Conservation (phyloP, 2,113 vertebrate genomes). For the Balaeniceps rex region DNA sequence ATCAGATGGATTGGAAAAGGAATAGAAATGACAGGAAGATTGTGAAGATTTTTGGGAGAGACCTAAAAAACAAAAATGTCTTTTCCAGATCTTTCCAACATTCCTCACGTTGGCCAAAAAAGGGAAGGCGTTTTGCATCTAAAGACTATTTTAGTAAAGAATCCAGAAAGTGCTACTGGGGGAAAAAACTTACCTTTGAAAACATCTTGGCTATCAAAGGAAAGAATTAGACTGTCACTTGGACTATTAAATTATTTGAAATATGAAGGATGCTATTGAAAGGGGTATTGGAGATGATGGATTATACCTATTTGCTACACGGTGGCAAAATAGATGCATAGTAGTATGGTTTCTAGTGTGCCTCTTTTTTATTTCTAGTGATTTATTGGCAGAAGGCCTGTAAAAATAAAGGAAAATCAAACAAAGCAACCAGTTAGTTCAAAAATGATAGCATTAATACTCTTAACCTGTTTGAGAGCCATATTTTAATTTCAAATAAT, state of each 20-base stretch:
- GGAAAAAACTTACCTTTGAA: slow-evolving; percentile 29
- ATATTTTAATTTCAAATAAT: slow-evolving; percentile 38
- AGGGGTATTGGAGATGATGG: slow-evolving; percentile 60
- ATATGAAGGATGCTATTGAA: slow-evolving; percentile 49
- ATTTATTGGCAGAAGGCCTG: slow-evolving; percentile 46
- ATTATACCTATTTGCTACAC: slow-evolving; percentile 62
- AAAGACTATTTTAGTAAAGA: slow-evolving; percentile 31
- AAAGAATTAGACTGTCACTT: slow-evolving; percentile 50
- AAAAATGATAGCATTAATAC: slow-evolving; percentile 27
- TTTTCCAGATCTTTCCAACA: slow-evolving; percentile 57
- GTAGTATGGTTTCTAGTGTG: neutral
- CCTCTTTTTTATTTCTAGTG: slow-evolving; percentile 35
- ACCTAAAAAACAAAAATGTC: slow-evolving; percentile 51
- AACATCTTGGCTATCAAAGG: slow-evolving; percentile 52
- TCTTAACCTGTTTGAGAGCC: neutral
- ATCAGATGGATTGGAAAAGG: slow-evolving; percentile 46
- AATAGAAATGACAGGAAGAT: slow-evolving; percentile 37
- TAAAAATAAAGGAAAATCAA: slow-evolving; percentile 47
- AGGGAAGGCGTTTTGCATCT: slow-evolving; percentile 42
- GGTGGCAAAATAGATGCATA: slow-evolving; percentile 27
- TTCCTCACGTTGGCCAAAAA: slow-evolving; percentile 36
- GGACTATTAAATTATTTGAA: slow-evolving; percentile 36
- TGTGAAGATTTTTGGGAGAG: slow-evolving; percentile 39
- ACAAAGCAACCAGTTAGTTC: slow-evolving; percentile 11
- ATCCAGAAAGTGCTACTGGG: slow-evolving; percentile 18